Base-by-base conservation (phyloP, 2,113 vertebrate species). In the Muntiacus muntjak region DNA sequence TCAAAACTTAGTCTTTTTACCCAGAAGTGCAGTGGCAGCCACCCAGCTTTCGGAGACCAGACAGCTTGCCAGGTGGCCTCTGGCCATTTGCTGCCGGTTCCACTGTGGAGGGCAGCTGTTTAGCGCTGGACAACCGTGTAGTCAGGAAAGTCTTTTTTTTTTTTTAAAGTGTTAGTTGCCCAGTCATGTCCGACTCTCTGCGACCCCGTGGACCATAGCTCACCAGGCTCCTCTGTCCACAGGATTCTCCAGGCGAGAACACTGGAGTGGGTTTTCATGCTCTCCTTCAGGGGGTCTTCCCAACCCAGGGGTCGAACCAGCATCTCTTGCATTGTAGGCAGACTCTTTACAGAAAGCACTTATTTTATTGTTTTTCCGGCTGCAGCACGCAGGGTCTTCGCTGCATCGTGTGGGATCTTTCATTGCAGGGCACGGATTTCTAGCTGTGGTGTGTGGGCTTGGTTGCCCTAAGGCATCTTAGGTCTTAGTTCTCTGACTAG, bases 331-430 rank as follows among this genome's bases (percentile, higher is more conserved):
- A 0, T 25, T 40, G 19, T 74, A 74, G 67, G 67, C 36, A 74
- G 67, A 40, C 67, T 13, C 36, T 74, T 74, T 25, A 74, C 36
- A 74, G 10, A 25, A 40, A 36, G 36, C 3, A 23, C 21, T 40
- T 71, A n/a, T n/a, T 36, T 10, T 10, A 40, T 6, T 23, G 23
- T 74, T 23, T 71, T 40, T 74, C 67, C 2, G 2, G 36, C 67
- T 40, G 36, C 2, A 2, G 10, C 19, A 13, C 0, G 0, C 67
- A 40, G 67, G 36, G n/a, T 36, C 67, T 74, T 40, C 3, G n/a
- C 67, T 74, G 19, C 67, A 6, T 36, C 21, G 6, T 13, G 71
- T 43, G 40, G 23, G 21, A 43, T 25, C 40, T 26, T 14, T 76
- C 40, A 15, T 26, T 26, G 71, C 71, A 43, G 40, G 6, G 7